These are phyloP conservation scores for Alauda arvensis DNA, from an alignment of 2,797 vertebrate genomes.

Conservation along the genomic window DNA sequence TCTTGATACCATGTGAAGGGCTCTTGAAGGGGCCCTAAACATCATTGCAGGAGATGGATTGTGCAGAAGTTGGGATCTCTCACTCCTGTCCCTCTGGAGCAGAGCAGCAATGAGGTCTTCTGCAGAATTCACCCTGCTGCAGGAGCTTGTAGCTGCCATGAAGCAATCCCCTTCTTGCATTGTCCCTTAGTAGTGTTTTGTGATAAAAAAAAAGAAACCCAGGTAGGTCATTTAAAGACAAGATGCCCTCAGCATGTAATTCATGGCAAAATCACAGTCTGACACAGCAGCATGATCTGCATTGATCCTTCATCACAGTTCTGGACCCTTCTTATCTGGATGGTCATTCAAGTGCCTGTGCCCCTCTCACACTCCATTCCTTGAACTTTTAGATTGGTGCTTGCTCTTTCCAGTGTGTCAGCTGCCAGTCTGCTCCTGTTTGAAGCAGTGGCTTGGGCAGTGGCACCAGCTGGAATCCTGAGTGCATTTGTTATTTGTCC, in stretches of 20 bases:
- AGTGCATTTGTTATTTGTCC: not conserved
- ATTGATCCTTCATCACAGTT: not conserved
- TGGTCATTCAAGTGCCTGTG: not conserved
- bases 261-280: not conserved
- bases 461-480: not conserved
- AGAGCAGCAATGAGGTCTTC: not conserved
- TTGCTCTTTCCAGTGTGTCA: not conserved
- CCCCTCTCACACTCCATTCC: not conserved
- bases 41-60: not conserved
- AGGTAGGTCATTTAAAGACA: not conserved
- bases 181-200: not conserved
- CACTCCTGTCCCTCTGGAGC: not conserved
- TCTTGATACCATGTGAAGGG: not conserved
- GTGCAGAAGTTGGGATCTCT: not conserved
- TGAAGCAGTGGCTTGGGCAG: not conserved
- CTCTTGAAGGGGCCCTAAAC: not conserved
- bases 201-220: not conserved
- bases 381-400: not conserved
- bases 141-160: not conserved
- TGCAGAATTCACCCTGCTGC: not conserved
- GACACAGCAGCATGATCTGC: not conserved
- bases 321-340: not conserved
- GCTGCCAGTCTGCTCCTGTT: not conserved
- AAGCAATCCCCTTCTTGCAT: not conserved
- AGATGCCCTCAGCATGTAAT: not conserved